A percentile compares a stretch with the other conserved stretches of the same genome.
These are phyloP conservation scores for Meloe dianella DNA, from an alignment of 2,888 invertebrate species.

Conservation along the genomic window DNA sequence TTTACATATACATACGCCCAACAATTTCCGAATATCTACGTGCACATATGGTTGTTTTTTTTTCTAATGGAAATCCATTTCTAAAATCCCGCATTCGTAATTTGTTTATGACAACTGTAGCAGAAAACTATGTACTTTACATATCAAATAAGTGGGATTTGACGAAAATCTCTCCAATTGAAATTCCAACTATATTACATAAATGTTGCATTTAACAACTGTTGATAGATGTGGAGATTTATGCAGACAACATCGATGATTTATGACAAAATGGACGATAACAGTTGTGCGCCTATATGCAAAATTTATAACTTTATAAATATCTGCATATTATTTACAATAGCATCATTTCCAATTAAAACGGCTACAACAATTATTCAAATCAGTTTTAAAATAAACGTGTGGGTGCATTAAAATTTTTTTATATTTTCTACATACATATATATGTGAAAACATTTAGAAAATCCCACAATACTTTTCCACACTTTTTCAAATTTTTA, in stretches of 20 bases:
- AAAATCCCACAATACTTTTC: too few relatives aligned
- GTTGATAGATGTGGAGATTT: too few relatives aligned
- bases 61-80: background rate
- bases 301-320: too few relatives aligned
- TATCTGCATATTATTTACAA: background rate
- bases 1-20: background rate
- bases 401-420: background rate
- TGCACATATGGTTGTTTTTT: constrained; percentile 2
- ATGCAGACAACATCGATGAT: too few relatives aligned
- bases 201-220: too few relatives aligned
- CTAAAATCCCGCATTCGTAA: background rate
- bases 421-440: background rate
- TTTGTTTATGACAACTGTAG: background rate
- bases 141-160: background rate
- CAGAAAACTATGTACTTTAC: background rate
- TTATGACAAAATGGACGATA: too few relatives aligned
- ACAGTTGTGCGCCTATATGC: too few relatives aligned
- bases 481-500: too few relatives aligned
- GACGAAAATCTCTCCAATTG: background rate
- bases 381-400: background rate
- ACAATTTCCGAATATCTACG: background rate
- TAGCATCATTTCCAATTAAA: background rate
- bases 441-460: background rate
- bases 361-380: background rate
- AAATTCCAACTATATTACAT: too few relatives aligned